Conservation (phyloP, 2,113 vertebrate species). For the Arothron firmamentum region DNA sequence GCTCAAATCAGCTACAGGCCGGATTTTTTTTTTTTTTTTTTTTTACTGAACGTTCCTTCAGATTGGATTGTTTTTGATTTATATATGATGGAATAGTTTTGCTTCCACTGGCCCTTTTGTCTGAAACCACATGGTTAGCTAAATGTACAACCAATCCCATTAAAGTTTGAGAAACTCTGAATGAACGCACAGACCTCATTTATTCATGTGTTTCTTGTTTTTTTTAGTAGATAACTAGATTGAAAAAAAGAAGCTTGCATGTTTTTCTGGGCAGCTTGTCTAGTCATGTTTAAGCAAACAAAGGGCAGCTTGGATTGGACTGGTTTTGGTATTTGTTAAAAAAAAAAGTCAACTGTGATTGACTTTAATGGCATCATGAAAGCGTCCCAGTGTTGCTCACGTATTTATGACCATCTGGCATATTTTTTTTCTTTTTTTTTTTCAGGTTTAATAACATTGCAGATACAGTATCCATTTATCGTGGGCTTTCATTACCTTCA, state of each 20-base stretch:
- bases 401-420: slow-evolving; percentile 65
- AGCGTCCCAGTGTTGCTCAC: slow-evolving; percentile 44
- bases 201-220: background rate
- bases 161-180: slow-evolving; percentile 47
- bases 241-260: too few species aligned
- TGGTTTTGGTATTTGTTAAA: slow-evolving; percentile 42
- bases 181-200: slow-evolving; percentile 19
- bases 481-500: slow-evolving; percentile 66
- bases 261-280: slow-evolving; percentile 25
- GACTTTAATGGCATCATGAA: slow-evolving; percentile 60
- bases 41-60: slow-evolving; percentile 53
- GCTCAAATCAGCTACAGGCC: slow-evolving; percentile 38
- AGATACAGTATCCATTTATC: slow-evolving; percentile 68
- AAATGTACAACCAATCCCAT: slow-evolving; percentile 41
- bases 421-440: slow-evolving; percentile 18
- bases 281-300: slow-evolving; percentile 17
- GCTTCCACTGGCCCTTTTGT: slow-evolving; percentile 45
- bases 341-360: slow-evolving; percentile 55
- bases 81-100: slow-evolving; percentile 51
- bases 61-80: slow-evolving; percentile 44
- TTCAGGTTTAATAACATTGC: slow-evolving; percentile 65
- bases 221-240: too few species aligned
- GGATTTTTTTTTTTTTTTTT: slow-evolving; percentile 29
- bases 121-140: slow-evolving; percentile 57
- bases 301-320: slow-evolving; percentile 34